Evolutionary conservation across 2,797 vertebrate species (phyloP), one percentile per base, ranked within the genome.

Genomic region (Galaxias olidus): DNA sequence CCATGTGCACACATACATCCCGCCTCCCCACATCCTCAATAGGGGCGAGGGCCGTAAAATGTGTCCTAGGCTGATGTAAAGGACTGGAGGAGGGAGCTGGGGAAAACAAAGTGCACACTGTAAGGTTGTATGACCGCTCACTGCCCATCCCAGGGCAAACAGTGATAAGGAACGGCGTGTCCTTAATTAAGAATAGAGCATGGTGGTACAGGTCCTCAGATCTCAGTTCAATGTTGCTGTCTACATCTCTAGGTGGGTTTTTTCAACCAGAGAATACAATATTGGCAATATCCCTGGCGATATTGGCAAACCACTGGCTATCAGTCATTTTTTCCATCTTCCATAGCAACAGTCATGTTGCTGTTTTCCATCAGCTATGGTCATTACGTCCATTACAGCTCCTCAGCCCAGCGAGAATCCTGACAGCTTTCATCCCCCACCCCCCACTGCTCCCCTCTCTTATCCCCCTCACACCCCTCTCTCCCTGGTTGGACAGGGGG

Each of bases 131-230:
- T 20, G 20, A 18, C 49, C 42, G 54, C 42, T 42, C 47, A 52
- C 42, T n/a, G 48, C 59, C 48, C 53, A 41, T 15, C 71, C 62
- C 74, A 44, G 19, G 53, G 15, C 20, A 46, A 69, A 69, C 69
- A 47, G 45, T 30, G 59, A 72, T 66, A 69, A 71, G 59, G 46
- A 17, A 40, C 65, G 45, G 43, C 65, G 61, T 61, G 63, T 12
- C 55, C 41, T 64, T 61, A 30, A 69, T 69, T 63, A 69, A 43
- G 64, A 59, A 5, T 61, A 8, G 19, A 8, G 14, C 7, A 17
- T 41, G 30, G 44, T 8, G 10, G 14, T 17, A 10, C 10, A 8
- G 42, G 7, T 49, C 13, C 59, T 30, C 9, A 10, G 12, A 14
- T 49, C 8, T 30, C 17, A 18, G 50, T 20, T 15, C 11, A 18